Evolutionary conservation across 1,140 invertebrate species (phyloP).

Genomic region (Globodera ellingtonae): DNA sequence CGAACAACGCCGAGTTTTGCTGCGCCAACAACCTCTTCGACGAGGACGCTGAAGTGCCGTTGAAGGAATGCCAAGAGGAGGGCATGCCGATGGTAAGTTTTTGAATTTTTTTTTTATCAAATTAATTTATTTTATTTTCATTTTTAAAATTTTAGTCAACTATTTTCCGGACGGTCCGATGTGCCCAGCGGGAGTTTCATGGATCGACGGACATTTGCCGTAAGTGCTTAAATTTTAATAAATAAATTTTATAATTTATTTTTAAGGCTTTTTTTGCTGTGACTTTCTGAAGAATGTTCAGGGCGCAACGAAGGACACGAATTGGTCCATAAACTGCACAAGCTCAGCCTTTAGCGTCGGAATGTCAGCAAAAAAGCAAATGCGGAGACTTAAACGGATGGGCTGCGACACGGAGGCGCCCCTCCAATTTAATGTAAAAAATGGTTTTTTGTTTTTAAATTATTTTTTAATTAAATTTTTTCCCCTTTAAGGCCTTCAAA

Average conservation of each 20-base stretch:
- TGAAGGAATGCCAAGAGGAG: not conserved
- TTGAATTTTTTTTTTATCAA: not conserved
- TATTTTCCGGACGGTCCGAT: not conserved
- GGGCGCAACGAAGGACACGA: not conserved
- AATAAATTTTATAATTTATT: not conserved
- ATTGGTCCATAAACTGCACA: not conserved
- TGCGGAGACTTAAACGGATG: not conserved
- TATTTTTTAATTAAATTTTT: too few relatives aligned
- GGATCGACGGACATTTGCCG: not conserved
- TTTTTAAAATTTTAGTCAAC: not conserved
- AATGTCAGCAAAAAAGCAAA: not conserved
- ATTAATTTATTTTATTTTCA: not conserved
- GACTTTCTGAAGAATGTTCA: not conserved
- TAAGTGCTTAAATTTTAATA: not conserved
- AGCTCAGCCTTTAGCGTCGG: not conserved
- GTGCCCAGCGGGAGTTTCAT: not conserved
- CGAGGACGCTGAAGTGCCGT: not conserved
- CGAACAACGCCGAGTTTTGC: not conserved
- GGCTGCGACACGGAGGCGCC: not conserved
- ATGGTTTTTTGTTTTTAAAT: too few relatives aligned
- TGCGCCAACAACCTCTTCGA: not conserved
- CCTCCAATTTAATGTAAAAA: not conserved
- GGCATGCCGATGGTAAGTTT: not conserved
- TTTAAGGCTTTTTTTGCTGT: not conserved
- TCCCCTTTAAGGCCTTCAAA: too few relatives aligned